phyloP scores from a whole-genome alignment of 2,888 invertebrate species.

The Clivina fossor region DNA sequence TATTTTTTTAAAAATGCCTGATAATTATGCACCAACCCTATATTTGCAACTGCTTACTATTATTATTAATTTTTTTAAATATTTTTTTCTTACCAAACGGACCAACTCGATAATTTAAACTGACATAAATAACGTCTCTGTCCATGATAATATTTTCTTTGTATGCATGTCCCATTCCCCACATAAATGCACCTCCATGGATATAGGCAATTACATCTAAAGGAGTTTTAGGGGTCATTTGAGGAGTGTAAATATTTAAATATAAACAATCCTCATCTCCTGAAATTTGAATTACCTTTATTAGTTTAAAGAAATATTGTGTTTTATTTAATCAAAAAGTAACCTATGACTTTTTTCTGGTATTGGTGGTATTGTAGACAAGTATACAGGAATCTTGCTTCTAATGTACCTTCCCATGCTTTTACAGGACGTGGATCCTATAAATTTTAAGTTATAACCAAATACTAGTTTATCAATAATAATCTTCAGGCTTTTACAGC shows the following conservation, averaged over 20 bases:
- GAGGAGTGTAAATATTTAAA: constrained; percentile 64
- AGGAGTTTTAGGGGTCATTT: constrained; percentile 49
- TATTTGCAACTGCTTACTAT: too few relatives aligned
- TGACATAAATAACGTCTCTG: constrained; percentile 65
- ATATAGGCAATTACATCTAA: constrained; percentile 67
- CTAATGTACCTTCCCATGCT: constrained; percentile 66
- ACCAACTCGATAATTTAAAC: constrained; percentile 72
- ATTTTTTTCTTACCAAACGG: constrained; percentile 59
- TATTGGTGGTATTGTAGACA: constrained; percentile 49
- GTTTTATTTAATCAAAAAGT: constrained; percentile 33
- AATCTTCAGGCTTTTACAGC: too few relatives aligned
- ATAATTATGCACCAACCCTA: too few relatives aligned
- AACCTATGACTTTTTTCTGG: constrained; percentile 5
- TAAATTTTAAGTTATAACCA: too few relatives aligned
- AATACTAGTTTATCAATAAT: too few relatives aligned
- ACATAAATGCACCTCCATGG: constrained; percentile 72
- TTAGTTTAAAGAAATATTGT: not conserved
- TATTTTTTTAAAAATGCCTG: too few relatives aligned
- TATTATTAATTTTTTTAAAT: constrained; percentile 26
- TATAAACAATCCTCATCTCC: constrained; percentile 71
- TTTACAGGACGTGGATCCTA: constrained; percentile 61
- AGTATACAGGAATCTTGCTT: constrained; percentile 59
- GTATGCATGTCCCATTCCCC: constrained; percentile 59
- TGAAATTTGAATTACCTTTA: constrained; percentile 42
- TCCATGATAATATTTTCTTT: constrained; percentile 62